Evolutionary conservation across 2,113 vertebrate genomes (phyloP).

Genomic region (Zapornia atra): DNA sequence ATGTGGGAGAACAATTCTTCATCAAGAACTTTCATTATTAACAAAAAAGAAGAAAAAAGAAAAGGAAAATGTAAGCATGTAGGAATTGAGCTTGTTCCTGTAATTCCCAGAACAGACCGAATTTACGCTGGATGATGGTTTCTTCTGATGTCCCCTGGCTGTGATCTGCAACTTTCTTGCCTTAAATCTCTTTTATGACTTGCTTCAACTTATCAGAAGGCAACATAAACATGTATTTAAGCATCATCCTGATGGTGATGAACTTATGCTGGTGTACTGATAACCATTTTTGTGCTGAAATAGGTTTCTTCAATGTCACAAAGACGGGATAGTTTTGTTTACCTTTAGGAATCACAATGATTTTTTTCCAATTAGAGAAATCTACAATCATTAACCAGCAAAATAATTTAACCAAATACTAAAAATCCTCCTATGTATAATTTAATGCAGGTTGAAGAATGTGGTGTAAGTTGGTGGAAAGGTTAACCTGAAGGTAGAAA

Average conservation of each 20-base stretch:
- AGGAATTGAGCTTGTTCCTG: background rate
- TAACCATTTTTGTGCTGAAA: background rate
- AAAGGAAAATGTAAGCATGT: background rate
- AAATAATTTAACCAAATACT: background rate
- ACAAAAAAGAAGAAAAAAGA: background rate
- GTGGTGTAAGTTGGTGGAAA: background rate
- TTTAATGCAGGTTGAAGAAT: background rate
- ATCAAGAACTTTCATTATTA: background rate
- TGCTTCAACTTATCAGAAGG: background rate
- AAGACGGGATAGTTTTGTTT: accelerated
- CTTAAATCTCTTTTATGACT: background rate
- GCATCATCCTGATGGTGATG: background rate
- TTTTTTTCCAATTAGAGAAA: background rate
- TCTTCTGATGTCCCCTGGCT: background rate
- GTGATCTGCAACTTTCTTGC: background rate
- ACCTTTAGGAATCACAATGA: background rate
- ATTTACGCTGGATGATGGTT: background rate
- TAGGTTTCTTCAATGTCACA: background rate
- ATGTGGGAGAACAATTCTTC: background rate
- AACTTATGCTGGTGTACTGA: background rate
- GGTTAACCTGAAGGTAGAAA: background rate
- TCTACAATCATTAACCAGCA: background rate
- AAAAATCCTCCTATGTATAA: background rate
- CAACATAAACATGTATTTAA: background rate
- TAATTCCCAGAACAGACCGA: background rate